Base-by-base conservation (phyloP, 2,113 vertebrate species). In the Theropithecus gelada region DNA sequence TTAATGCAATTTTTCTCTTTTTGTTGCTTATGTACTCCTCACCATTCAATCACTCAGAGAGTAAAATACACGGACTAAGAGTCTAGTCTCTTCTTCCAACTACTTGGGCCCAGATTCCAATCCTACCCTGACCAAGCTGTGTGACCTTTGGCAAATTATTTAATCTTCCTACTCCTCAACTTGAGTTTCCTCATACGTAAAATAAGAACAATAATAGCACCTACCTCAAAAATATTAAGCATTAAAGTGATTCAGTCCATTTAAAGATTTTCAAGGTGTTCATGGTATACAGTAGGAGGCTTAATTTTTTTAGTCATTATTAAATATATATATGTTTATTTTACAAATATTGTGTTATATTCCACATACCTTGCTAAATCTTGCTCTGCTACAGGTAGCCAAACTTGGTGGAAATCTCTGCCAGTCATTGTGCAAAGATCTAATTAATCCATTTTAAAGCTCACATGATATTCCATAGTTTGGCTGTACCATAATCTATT, bases 401-500 rank as follows among this genome's bases (percentile, higher is more conserved):
- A 57, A 94, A 45, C 11, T 95, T 95, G 57, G 45, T 94, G 23
- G 38, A 64, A 97, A 88, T n/a, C 11, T 2, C 45, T 88, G 22
- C 10, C 20, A 89, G 66, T 73, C 61, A 52, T 86, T 93, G 82
- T 82, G 22, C 88, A 16, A 68, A 57, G 76, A 40, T 59, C 30
- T 64, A 88, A 66, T 88, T 79, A 30, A 95, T 75, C 17, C 11
- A 23, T 59, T 88, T 95, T 90, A 95, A 85, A 86, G 66, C 68
- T 90, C 72, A 40, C 78, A 23, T 90, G 76, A 43, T 79, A 83
- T 83, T 55, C 59, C 70, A 23, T 76, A 78, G 64, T 66, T 76
- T 78, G 55, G 81, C 50, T 66, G 57, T 40, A 57, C 92, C 61
- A 75, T 88, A 92, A 84, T 95, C 84, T 97, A 97, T 93, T 87